Evolutionary conservation across 2,888 invertebrate genomes (phyloP).

Genomic region (Heliconius aoede): DNA sequence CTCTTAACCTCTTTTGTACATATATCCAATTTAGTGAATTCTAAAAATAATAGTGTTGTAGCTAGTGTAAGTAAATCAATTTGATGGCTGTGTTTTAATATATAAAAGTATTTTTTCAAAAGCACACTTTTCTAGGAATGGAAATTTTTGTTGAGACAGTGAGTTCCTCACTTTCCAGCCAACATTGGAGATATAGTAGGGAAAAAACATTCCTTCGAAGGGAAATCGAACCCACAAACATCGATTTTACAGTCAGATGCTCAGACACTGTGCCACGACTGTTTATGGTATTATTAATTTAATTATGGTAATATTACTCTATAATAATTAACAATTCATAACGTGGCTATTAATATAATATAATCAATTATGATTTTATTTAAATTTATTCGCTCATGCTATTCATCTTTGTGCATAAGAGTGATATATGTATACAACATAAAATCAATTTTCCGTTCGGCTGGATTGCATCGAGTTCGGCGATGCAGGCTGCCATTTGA

Average conservation of each 20-base stretch:
- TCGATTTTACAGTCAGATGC: background rate
- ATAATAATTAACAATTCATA: background rate
- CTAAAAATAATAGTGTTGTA: background rate
- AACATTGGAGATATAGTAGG: background rate
- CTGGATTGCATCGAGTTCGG: conserved; percentile 63
- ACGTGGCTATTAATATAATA: background rate
- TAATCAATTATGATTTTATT: conserved; percentile 23
- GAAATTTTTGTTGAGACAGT: background rate
- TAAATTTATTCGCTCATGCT: conserved; percentile 34
- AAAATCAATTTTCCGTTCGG: conserved; percentile 74
- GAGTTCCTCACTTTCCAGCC: background rate
- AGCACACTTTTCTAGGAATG: too few species aligned
- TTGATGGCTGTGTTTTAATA: too few species aligned
- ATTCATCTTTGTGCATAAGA: conserved; percentile 65
- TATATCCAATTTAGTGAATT: conserved; percentile 16
- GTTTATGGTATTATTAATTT: too few species aligned
- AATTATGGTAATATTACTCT: background rate
- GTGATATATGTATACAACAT: conserved; percentile 60
- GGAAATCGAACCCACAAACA: background rate
- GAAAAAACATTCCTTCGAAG: background rate
- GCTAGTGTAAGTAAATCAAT: background rate
- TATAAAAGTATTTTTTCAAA: too few species aligned
- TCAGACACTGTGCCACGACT: background rate
- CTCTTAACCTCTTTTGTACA: conserved; percentile 16
- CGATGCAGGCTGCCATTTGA: conserved; percentile 61